These are phyloP conservation scores for Epizoanthus illoricatus DNA, from an alignment of 92 coral and sea anemone genomes.

Conservation along the genomic window DNA sequence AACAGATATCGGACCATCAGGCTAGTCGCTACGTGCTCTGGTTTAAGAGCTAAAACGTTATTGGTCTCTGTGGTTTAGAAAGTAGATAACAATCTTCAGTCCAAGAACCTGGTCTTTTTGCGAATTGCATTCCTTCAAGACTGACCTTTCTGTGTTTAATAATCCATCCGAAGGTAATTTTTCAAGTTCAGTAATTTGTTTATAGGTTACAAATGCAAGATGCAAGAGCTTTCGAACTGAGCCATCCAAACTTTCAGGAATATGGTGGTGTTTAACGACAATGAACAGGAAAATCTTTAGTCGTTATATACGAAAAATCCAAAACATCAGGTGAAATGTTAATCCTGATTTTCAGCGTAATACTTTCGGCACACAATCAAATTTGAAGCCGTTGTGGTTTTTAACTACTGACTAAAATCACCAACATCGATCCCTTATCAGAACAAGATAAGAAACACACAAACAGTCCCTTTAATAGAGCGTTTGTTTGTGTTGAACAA, in stretches of 20 bases:
- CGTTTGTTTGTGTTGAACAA: slow-evolving; percentile 28
- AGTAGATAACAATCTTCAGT: slow-evolving; percentile 18
- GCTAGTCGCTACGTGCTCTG: neutral
- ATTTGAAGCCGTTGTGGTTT: neutral
- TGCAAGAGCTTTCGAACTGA: too few relatives aligned
- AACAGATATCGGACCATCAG: neutral
- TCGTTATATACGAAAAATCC: too few relatives aligned
- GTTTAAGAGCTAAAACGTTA: neutral
- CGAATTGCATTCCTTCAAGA: too few relatives aligned
- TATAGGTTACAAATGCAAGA: too few relatives aligned
- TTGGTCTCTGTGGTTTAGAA: slow-evolving; percentile 14
- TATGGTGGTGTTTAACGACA: too few relatives aligned
- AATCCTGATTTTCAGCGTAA: too few relatives aligned
- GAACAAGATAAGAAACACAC: slow-evolving; percentile 19
- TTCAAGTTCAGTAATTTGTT: too few relatives aligned
- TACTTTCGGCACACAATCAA: neutral
- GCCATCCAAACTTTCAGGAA: too few relatives aligned
- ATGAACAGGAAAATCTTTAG: too few relatives aligned
- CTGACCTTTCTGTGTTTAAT: too few relatives aligned
- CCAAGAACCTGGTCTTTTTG: neutral
- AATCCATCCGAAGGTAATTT: too few relatives aligned
- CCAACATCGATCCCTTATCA: slow-evolving; percentile 5
- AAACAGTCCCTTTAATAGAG: slow-evolving; percentile 8
- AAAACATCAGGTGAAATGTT: too few relatives aligned
- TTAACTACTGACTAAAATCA: neutral